Base-by-base conservation (phyloP, 2,113 vertebrate genomes). In the Paratilapia polleni region DNA sequence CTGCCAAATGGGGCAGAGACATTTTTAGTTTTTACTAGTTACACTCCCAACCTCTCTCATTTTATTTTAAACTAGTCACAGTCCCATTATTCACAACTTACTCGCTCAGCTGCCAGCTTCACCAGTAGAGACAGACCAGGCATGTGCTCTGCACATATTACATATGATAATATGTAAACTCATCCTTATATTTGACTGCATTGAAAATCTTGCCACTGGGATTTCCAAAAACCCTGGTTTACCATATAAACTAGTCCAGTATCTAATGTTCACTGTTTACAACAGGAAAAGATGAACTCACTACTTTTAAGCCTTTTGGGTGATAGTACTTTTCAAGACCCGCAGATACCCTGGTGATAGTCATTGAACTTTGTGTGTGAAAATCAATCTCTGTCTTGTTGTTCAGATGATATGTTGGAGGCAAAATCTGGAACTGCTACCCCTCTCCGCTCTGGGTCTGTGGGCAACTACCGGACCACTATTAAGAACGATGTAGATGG, bases 351-450 rank as follows among this genome's bases (percentile, higher is more conserved):
- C 26, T 52, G 20, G 24, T 54, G 47, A 54, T 73, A 54, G 17
- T 26, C 68, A 54, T 11, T 73, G 47, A 31, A 73, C 26, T 31
- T 8, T 73, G 47, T 73, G 68, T 54, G 20, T 73, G 26, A 31
- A 70, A 73, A 73, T 73, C 17, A 17, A 8, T 56, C 38, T 43
- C 6, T 80, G 17, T 90, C 17, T 76, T 85, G 12, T 86, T 52
- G 8, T 82, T 66, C 81, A 98, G 98, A 99, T 94, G 98, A 99
- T 89, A 97, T 98, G 83, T 91, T 96, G 92, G 98, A 99, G 94
- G 89, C 91, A 0, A 99, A 98, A 93, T 99, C 97, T 81, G 98
- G 98, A 80, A 97, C 96, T 78, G 96, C 98, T 75, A 98, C 98
- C 34, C 98, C 97, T 77, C 97, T 97, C 90, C 96, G 98, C 83